Conservation (phyloP, 35 echinoderm and acorn worm genomes). For the Ophioderma brevispina region DNA sequence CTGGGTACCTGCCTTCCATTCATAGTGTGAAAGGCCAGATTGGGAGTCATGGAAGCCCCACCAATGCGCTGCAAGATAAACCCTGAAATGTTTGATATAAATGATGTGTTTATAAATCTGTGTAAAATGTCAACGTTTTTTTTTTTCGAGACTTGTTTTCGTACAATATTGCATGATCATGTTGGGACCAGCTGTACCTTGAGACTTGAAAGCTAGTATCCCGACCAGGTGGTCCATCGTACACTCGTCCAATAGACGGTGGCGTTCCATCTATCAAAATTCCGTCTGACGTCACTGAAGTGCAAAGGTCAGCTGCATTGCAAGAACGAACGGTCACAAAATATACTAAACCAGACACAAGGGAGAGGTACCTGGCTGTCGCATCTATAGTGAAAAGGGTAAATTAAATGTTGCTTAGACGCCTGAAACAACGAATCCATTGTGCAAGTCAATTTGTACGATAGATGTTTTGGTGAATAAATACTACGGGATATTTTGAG, state of each 20-base stretch:
- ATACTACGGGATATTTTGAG: no score
- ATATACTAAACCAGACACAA: slow-evolving; percentile 33
- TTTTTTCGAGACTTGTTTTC: no score
- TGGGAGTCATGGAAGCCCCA: slow-evolving; percentile 56
- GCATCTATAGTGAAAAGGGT: slow-evolving; percentile 24
- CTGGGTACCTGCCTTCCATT: slow-evolving; percentile 59
- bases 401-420: neutral
- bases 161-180: no score
- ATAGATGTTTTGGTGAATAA: no score
- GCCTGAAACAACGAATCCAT: neutral
- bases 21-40: slow-evolving; percentile 43
- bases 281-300: slow-evolving; percentile 54
- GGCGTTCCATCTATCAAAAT: slow-evolving; percentile 45
- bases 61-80: slow-evolving; percentile 24
- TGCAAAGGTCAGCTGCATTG: slow-evolving; percentile 53
- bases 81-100: no score
- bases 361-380: slow-evolving; percentile 8
- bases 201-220: slow-evolving; percentile 35
- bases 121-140: no score
- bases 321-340: slow-evolving; percentile 41
- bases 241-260: slow-evolving; percentile 26
- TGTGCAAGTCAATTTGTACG: neutral
- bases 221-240: slow-evolving; percentile 18
- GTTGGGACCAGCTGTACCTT: no score
- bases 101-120: neutral